Conservation (phyloP, 2,888 invertebrate genomes). For the Anoplius nigerrimus region DNA sequence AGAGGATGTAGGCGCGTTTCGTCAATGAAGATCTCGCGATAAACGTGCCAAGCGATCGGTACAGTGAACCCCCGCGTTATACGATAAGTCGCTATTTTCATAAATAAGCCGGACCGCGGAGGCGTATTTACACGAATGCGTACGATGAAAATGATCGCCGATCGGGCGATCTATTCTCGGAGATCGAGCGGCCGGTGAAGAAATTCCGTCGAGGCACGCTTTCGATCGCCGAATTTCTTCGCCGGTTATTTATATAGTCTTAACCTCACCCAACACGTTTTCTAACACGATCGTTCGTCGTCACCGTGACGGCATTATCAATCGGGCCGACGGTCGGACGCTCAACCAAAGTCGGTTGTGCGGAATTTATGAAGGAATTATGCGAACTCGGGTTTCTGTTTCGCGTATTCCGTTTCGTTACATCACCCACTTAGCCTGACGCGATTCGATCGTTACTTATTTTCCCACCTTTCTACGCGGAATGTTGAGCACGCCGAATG, state of each 20-base stretch:
- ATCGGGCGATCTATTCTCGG: conserved; percentile 44
- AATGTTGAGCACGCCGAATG: too few relatives aligned
- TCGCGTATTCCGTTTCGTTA: too few relatives aligned
- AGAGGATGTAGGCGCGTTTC: neutral
- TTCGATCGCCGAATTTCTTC: conserved; percentile 18
- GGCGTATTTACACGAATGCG: conserved; percentile 26
- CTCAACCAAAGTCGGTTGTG: too few relatives aligned
- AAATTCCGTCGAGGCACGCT: conserved; percentile 16
- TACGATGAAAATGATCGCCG: conserved; percentile 34
- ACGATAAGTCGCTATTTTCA: conserved; percentile 16
- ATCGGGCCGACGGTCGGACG: too few relatives aligned
- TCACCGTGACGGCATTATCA: too few relatives aligned
- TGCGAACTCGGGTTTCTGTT: too few relatives aligned
- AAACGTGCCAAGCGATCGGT: neutral
- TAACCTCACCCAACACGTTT: conserved; percentile 42
- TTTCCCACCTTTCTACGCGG: too few relatives aligned
- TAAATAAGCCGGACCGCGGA: conserved; percentile 40
- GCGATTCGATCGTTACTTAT: too few relatives aligned
- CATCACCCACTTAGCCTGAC: too few relatives aligned
- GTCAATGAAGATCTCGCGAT: neutral
- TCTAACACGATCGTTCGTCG: neutral
- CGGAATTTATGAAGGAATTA: too few relatives aligned
- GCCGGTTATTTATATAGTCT: conserved; percentile 40
- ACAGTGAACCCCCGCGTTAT: conserved; percentile 15
- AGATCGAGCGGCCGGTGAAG: conserved; percentile 14